Conservation (phyloP, 2,113 vertebrate species). For the Dasyprocta punctata region DNA sequence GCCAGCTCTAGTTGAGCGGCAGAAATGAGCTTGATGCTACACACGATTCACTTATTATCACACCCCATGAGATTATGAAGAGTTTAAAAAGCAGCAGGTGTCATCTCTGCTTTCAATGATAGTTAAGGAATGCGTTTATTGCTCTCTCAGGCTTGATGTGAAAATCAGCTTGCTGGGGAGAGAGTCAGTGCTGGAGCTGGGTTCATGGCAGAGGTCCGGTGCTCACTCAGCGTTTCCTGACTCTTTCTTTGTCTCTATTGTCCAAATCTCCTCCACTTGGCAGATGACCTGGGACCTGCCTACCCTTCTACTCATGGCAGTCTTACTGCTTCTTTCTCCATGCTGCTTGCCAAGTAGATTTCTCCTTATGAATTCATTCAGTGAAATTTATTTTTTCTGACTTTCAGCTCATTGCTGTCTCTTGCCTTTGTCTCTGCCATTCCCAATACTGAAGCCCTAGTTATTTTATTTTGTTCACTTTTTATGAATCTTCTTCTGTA, state of each 20-base stretch:
- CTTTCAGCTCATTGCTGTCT: not conserved
- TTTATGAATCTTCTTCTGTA: not conserved
- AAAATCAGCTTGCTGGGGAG: not conserved
- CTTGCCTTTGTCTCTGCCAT: not conserved
- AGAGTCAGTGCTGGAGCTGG: not conserved
- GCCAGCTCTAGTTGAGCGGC: not conserved
- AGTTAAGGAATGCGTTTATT: not conserved
- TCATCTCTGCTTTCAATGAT: not conserved
- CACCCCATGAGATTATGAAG: not conserved
- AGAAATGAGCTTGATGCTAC: not conserved
- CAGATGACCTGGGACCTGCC: not conserved
- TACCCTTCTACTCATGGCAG: not conserved
- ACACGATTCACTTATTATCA: not conserved
- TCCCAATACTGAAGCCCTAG: not conserved
- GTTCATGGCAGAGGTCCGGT: not conserved
- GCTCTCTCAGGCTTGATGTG: not conserved
- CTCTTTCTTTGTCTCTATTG: not conserved
- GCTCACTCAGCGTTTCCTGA: not conserved
- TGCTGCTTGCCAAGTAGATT: not conserved
- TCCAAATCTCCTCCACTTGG: no score
- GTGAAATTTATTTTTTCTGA: not conserved
- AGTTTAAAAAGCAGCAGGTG: not conserved
- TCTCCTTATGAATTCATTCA: not conserved
- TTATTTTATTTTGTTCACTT: not conserved
- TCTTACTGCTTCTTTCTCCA: not conserved